Evolutionary conservation across 1,140 invertebrate species (phyloP).

Genomic region (Lordiphosa stackelbergi): DNA sequence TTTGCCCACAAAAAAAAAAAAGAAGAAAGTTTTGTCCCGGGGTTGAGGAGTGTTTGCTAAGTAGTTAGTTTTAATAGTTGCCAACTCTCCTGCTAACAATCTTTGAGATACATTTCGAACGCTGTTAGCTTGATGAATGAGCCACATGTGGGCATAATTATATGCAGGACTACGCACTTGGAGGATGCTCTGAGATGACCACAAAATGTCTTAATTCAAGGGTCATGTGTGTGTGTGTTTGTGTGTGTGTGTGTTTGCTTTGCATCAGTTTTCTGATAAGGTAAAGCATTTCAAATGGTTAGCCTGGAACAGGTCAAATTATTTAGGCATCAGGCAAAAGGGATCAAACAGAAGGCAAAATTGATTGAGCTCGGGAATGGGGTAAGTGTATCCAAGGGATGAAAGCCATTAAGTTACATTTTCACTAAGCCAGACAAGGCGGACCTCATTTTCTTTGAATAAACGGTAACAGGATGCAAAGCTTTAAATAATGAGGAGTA

Average conservation of each 20-base stretch:
- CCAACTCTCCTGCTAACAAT: constrained; percentile 66
- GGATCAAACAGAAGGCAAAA: constrained; percentile 11
- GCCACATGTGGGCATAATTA: constrained; percentile 38
- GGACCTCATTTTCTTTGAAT: no score
- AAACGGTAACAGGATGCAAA: no score
- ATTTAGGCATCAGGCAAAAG: constrained; percentile 2
- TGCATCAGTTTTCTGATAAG: constrained; percentile 12
- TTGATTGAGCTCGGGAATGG: constrained; percentile 4
- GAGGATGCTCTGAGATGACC: constrained; percentile 4
- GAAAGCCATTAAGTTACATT: no score
- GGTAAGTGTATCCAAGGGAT: no score
- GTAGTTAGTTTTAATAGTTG: constrained; percentile 74
- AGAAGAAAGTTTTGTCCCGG: not conserved
- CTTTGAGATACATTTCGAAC: constrained; percentile 62
- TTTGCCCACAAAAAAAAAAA: constrained; percentile 62
- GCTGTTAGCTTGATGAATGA: constrained; percentile 54
- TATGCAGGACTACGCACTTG: constrained; percentile 20
- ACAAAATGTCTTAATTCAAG: constrained; percentile 12
- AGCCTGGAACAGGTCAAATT: not conserved
- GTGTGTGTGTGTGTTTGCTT: constrained; percentile 10
- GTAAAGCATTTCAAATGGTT: constrained; percentile 10
- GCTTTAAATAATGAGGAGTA: no score
- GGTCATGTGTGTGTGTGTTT: constrained; percentile 4
- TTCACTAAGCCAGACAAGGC: no score
- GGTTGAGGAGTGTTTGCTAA: constrained; percentile 58